Evolutionary conservation across 1,140 invertebrate genomes (phyloP), one percentile per base, ranked within the genome.

Genomic region (Scaptomyza graminum): DNA sequence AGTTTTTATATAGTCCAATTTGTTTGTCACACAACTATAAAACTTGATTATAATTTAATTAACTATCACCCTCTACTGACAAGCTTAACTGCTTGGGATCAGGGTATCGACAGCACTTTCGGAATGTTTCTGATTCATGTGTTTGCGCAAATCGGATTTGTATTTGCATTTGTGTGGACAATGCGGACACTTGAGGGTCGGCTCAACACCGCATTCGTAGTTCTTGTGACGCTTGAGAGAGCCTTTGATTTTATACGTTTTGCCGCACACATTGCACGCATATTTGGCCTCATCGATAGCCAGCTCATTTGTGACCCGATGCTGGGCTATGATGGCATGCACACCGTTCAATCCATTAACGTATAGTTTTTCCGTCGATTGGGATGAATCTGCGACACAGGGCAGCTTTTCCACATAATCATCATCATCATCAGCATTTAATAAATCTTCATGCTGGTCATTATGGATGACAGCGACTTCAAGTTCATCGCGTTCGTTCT

Each of bases 151-250:
- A 80, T 92, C 90, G 8, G 84, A 91, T 72, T 90, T 91, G 65
- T 90, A 87, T 72, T 92, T 92, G 74, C 91, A 91, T 69, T 91
- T 91, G 70, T 92, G 90, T 37, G 90, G 81, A 73, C 91, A 91
- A 37, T 91, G 90, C 7, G 79, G 79, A 75, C 91, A 92, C 34
- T 82, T 79, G 1, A 92, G 76, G 0, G 84, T 79, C 6, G 92
- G 91, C 44, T 92, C 91, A 55, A 95, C 93, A 0, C 94, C 94
- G 64, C 95, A 95, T 69, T 95, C 94, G 68, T 94, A 93, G 39
- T 93, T 93, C 64, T 94, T 91, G 79, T 95, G 95, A 16, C 93
- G 92, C 63, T 92, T 92, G 3, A 94, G 71, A 3, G 93, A 93
- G 28, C 92, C 92, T 62, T 93, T 93, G 28, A 93, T 92, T 63